phyloP scores from a whole-genome alignment of 2,113 vertebrate genomes.

The Paramisgurnus dabryanus region DNA sequence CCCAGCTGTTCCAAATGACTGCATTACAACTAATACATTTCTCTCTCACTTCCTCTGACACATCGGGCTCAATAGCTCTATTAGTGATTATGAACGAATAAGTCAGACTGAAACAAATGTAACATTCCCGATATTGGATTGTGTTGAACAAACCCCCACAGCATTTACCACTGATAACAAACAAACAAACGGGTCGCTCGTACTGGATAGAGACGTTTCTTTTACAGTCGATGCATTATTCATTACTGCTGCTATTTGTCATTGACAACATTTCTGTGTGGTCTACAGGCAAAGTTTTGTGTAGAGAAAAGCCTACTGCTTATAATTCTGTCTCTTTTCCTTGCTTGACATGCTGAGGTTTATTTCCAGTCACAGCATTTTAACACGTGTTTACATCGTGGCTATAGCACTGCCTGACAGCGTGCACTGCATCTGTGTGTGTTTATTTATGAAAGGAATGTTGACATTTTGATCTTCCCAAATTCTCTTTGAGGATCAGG shows the following conservation, averaged over 20 bases:
- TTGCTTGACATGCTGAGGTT: constrained; percentile 18
- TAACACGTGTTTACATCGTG: constrained; percentile 6
- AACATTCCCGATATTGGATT: constrained; percentile 23
- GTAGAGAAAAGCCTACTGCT: background rate
- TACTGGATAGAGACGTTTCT: constrained; percentile 40
- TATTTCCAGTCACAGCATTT: background rate
- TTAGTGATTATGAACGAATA: constrained; percentile 9
- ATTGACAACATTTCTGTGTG: constrained; percentile 33
- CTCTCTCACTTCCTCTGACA: background rate
- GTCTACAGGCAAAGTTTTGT: background rate
- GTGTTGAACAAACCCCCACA: constrained; percentile 28
- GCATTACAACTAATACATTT: constrained; percentile 20
- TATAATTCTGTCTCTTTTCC: background rate
- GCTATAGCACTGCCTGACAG: background rate
- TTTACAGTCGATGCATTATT: constrained; percentile 45
- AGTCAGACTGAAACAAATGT: constrained; percentile 27
- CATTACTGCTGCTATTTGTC: constrained; percentile 33
- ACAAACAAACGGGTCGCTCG: background rate
- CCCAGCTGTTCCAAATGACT: constrained; percentile 50
- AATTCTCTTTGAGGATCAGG: too few species aligned
- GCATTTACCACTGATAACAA: background rate
- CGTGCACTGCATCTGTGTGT: background rate
- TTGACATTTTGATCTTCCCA: too few species aligned
- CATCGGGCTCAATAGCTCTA: constrained; percentile 18
- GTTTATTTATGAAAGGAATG: background rate